These are phyloP conservation scores for Glaucomys volans DNA, from an alignment of 2,113 vertebrate species.

Conservation along the genomic window DNA sequence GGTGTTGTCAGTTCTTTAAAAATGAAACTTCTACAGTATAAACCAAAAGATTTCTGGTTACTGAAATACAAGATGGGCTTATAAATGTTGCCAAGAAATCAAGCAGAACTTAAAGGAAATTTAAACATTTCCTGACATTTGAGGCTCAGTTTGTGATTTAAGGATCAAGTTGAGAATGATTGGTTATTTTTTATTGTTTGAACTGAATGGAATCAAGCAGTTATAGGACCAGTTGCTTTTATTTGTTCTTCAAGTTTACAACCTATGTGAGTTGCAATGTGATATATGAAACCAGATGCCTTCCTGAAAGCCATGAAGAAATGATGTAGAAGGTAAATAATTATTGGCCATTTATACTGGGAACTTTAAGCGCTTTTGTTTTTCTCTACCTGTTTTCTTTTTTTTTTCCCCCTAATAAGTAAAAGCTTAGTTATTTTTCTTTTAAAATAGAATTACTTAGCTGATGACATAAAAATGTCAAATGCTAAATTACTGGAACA, in stretches of 20 bases:
- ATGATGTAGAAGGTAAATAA: neutral
- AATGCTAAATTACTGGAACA: neutral
- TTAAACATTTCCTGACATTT: neutral
- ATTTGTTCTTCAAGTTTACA: conserved; percentile 50
- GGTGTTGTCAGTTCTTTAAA: neutral
- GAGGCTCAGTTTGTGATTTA: neutral
- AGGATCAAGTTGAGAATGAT: neutral
- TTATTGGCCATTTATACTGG: neutral
- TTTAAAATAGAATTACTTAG: neutral
- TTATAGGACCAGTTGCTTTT: neutral
- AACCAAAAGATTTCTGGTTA: neutral
- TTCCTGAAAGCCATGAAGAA: neutral
- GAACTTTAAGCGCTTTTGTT: neutral
- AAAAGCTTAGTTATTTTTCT: conserved; percentile 15
- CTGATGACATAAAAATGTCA: neutral
- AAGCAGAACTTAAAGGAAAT: conserved; percentile 5
- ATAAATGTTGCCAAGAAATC: neutral
- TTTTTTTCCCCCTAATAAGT: neutral
- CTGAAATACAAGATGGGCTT: neutral
- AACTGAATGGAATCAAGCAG: neutral
- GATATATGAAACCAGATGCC: neutral
- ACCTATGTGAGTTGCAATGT: neutral
- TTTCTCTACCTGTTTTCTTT: neutral
- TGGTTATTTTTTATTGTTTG: neutral
- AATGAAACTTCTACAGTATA: neutral